Conservation (phyloP, 2,888 invertebrate species). For the Lordiphosa fenestrarum region DNA sequence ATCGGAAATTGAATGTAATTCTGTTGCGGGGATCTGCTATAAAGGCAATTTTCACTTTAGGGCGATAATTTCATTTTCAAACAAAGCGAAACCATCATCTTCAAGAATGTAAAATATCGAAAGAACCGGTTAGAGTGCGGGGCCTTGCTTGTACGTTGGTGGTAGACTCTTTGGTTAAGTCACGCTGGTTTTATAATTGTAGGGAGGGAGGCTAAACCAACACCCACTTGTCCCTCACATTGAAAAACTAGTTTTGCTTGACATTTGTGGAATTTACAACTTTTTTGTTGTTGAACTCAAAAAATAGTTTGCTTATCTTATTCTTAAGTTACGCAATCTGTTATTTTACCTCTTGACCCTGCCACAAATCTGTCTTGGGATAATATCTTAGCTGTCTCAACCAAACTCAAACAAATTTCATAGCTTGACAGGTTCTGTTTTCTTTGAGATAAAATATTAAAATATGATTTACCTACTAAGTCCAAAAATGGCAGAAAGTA, state of each 20-base stretch:
- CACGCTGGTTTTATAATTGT: constrained; percentile 25
- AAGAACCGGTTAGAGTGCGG: constrained; percentile 24
- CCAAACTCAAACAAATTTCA: not conserved
- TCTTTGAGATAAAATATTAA: not conserved
- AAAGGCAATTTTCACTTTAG: constrained; percentile 58
- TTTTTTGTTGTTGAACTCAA: not conserved
- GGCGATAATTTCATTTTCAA: constrained; percentile 64
- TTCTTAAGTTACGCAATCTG: constrained; percentile 1
- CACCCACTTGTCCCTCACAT: constrained; percentile 26
- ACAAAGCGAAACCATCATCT: constrained; percentile 38
- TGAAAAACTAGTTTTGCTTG: not conserved
- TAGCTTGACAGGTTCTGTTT: not conserved
- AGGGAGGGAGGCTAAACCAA: not conserved
- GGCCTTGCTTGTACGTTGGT: not conserved
- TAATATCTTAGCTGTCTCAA: not conserved
- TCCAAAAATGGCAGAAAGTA: constrained; percentile 15
- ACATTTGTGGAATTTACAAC: not conserved
- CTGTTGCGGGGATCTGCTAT: constrained; percentile 56
- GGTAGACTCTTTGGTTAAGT: constrained; percentile 23
- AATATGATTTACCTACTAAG: constrained; percentile 19
- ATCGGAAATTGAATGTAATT: constrained; percentile 16
- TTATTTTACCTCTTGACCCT: constrained; percentile 3
- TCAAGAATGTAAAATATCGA: constrained; percentile 31
- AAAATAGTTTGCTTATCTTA: not conserved
- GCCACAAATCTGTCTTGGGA: not conserved